Evolutionary conservation across 2,888 invertebrate species (phyloP).

Genomic region (Tiliacea aurago): DNA sequence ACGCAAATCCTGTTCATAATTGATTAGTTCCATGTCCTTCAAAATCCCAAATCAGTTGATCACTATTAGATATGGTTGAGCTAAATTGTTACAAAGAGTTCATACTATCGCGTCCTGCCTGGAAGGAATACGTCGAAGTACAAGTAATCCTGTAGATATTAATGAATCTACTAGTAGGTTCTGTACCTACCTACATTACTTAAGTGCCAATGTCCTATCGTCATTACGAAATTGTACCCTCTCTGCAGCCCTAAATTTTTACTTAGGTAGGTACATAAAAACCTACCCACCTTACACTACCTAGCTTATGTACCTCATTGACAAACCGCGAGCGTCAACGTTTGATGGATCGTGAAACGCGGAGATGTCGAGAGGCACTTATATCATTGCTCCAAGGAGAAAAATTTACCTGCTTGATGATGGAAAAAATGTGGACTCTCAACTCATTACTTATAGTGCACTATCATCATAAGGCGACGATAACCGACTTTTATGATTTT

Average conservation of each 20-base stretch:
- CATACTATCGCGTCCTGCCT: too few relatives aligned
- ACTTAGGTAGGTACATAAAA: slow-evolving; percentile 4
- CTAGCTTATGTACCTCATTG: slow-evolving; percentile 27
- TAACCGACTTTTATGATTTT: too few relatives aligned
- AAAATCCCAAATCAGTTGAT: too few relatives aligned
- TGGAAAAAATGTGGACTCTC: neutral
- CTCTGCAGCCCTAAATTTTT: slow-evolving; percentile 14
- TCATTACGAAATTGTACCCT: slow-evolving; percentile 29
- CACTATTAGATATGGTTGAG: too few relatives aligned
- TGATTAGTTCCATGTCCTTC: too few relatives aligned
- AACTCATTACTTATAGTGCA: neutral
- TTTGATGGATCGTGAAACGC: slow-evolving; percentile 49
- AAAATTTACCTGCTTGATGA: neutral
- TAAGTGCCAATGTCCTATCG: neutral
- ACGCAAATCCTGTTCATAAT: too few relatives aligned
- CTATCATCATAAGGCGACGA: too few relatives aligned
- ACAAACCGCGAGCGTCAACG: slow-evolving; percentile 33
- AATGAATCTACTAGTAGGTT: neutral
- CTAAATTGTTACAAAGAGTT: too few relatives aligned
- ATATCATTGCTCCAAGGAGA: slow-evolving; percentile 17
- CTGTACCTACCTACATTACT: too few relatives aligned
- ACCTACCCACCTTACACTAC: neutral
- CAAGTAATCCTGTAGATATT: neutral
- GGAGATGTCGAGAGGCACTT: slow-evolving; percentile 37
- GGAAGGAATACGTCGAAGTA: too few relatives aligned